These are phyloP conservation scores for Chymomyza amoena DNA, from an alignment of 2,888 invertebrate genomes.

Conservation along the genomic window DNA sequence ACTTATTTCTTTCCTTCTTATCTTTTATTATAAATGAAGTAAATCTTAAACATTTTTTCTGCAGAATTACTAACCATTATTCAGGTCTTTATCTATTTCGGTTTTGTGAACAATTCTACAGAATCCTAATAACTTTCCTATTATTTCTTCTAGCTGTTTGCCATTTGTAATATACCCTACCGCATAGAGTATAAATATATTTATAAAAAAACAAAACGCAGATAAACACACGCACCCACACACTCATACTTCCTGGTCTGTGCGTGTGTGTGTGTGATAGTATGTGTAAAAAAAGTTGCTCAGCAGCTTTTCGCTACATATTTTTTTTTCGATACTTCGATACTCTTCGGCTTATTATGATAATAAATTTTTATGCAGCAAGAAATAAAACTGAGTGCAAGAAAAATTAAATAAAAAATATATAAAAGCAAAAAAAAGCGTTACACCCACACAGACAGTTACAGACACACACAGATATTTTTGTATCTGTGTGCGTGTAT, in stretches of 20 bases:
- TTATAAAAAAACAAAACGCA: not conserved
- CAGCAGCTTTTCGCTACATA: conserved; percentile 35
- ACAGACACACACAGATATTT: not conserved
- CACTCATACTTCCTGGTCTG: conserved; percentile 17
- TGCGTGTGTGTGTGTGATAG: not conserved
- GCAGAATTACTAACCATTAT: too few species aligned
- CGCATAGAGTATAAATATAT: not conserved
- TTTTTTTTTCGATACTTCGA: not conserved
- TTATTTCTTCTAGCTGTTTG: too few species aligned
- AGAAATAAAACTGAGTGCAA: conserved; percentile 60
- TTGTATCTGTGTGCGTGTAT: conserved; percentile 32
- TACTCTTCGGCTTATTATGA: conserved; percentile 56
- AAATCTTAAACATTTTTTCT: too few species aligned
- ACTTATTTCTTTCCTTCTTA: too few species aligned
- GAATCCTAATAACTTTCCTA: too few species aligned
- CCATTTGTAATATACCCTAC: not conserved
- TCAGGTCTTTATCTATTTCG: too few species aligned
- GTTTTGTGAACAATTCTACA: too few species aligned
- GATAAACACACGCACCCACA: not conserved
- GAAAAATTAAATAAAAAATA: conserved; percentile 2
- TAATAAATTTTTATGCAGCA: conserved; percentile 70
- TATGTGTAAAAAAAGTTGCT: conserved; percentile 7
- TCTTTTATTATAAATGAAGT: too few species aligned
- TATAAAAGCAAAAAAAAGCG: conserved; percentile 56
- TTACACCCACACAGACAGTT: conserved; percentile 22